Evolutionary conservation across 2,797 vertebrate genomes (phyloP).

Genomic region (Anguilla marmorata): DNA sequence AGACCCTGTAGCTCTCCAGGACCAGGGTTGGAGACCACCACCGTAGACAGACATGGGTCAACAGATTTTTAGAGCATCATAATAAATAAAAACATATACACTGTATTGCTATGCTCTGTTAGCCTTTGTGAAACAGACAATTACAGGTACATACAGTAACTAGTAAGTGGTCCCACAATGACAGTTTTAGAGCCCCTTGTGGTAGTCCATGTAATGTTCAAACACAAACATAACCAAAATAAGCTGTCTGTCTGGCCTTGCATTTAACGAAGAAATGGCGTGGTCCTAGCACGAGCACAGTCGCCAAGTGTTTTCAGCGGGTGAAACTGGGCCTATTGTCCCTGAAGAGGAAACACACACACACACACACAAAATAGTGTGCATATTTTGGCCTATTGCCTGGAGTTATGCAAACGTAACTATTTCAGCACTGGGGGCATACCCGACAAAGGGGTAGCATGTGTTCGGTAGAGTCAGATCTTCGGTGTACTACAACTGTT

Average conservation of each 20-base stretch:
- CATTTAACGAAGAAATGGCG: neutral
- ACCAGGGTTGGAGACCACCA: no score
- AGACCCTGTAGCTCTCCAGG: no score
- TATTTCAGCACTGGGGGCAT: neutral
- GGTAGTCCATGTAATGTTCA: neutral
- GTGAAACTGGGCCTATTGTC: constrained; percentile 12
- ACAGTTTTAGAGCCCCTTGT: neutral
- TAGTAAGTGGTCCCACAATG: neutral
- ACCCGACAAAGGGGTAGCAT: neutral
- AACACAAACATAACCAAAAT: neutral
- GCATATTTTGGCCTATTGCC: constrained; percentile 9
- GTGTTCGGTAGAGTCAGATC: neutral
- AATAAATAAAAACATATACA: neutral
- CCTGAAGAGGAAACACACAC: neutral
- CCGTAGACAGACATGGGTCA: neutral
- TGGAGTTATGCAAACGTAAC: constrained; percentile 12
- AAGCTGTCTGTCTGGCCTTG: neutral
- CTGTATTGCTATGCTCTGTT: neutral
- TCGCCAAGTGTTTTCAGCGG: neutral
- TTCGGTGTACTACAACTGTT: neutral
- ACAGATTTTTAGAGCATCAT: neutral
- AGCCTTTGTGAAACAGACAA: neutral
- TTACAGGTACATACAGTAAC: neutral
- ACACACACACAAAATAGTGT: neutral
- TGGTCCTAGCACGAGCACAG: neutral